Percentiles rank a stretch among this genome's conserved stretches.
These are phyloP conservation scores for human (Homo sapiens) DNA, from an alignment of 2,113 vertebrate species.

Conservation along the genomic window GRCh38 chr12:120674001-120674500, in stretches of 20 bases:
- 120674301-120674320: not conserved
- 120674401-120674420: not conserved
- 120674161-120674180: too few species aligned
- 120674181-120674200: too few species aligned
- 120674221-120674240: not conserved
- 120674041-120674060: too few species aligned
- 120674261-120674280: not conserved
- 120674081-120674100: too few species aligned
- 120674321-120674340: not conserved
- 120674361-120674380: conserved; percentile 6
- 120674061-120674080: too few species aligned
- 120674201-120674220: not conserved
- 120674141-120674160: too few species aligned
- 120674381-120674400: not conserved
- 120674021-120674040: too few species aligned
- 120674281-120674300: not conserved
- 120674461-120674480: not conserved
- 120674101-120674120: too few species aligned
- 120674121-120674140: too few species aligned
- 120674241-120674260: not conserved
- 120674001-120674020: too few species aligned
- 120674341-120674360: not conserved
- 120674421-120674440: not conserved
- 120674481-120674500: not conserved
- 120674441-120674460: not conserved